Conservation (phyloP, 2,113 vertebrate species). For the Nycticorax nycticorax region DNA sequence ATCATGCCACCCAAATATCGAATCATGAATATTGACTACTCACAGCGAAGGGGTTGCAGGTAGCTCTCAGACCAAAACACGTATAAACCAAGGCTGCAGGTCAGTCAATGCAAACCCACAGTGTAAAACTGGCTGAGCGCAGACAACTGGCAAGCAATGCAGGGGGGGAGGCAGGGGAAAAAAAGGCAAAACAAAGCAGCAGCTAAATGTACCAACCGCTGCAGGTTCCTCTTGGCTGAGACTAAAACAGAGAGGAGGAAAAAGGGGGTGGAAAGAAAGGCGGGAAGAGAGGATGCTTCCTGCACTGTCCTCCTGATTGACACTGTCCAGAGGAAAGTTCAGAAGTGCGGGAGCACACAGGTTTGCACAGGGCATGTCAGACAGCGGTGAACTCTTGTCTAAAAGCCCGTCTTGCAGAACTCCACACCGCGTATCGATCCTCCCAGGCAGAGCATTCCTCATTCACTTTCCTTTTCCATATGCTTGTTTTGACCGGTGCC, state of each 20-base stretch:
- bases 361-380: not conserved
- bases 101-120: not conserved
- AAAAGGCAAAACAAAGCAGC: not conserved
- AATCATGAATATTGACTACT: slow-evolving; percentile 44
- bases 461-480: not conserved
- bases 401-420: not conserved
- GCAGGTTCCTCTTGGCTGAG: not conserved
- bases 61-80: not conserved
- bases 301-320: not conserved
- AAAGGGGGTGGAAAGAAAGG: not conserved
- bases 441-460: not conserved
- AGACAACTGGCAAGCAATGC: not conserved
- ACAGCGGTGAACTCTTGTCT: not conserved
- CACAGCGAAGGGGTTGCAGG: not conserved
- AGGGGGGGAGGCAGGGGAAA: not conserved
- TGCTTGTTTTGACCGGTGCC: not conserved
- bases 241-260: not conserved
- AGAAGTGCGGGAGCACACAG: not conserved
- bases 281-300: not conserved
- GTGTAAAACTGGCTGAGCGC: not conserved
- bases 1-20: slow-evolving; percentile 24
- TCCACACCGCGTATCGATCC: not conserved
- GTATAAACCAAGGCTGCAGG: not conserved
- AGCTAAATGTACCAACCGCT: not conserved
- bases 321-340: not conserved